Percentiles rank a stretch among this genome's conserved stretches.
Evolutionary conservation across 2,888 invertebrate species (phyloP).

Genomic region (Drosophila borborema): DNA sequence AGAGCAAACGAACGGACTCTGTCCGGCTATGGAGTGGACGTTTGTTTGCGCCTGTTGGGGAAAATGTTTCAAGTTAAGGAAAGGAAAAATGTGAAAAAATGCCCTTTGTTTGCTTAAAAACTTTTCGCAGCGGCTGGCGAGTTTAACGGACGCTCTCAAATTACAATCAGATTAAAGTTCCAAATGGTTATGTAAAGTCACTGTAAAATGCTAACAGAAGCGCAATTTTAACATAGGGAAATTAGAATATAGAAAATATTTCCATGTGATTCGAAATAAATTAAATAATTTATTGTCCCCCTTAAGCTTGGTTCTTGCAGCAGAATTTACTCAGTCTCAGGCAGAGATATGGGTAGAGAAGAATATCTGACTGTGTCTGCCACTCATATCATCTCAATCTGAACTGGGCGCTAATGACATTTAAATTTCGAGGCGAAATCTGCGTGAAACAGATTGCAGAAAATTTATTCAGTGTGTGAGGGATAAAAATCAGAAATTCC

Average conservation of each 20-base stretch:
- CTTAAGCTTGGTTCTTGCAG: not conserved
- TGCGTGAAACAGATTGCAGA: conserved; percentile 18
- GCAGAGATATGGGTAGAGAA: no score
- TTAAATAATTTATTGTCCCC: not conserved
- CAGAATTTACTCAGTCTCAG: not conserved
- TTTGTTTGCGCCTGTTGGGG: conserved; percentile 47
- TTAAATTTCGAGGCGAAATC: conserved; percentile 60
- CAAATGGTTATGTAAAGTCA: not conserved
- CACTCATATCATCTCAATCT: conserved; percentile 55
- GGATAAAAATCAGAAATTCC: conserved; percentile 34
- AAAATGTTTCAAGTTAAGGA: conserved; percentile 55
- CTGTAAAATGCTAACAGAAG: not conserved
- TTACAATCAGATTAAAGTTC: conserved; percentile 26
- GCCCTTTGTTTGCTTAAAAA: conserved; percentile 49
- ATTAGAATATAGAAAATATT: not conserved
- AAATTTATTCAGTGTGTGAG: conserved; percentile 21
- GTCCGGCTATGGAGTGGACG: conserved; percentile 25
- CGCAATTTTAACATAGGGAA: not conserved
- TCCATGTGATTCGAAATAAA: not conserved
- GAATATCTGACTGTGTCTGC: no score
- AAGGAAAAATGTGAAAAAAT: conserved; percentile 27
- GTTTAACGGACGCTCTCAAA: conserved; percentile 21
- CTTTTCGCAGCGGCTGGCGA: conserved; percentile 27
- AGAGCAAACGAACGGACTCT: not conserved
- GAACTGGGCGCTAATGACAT: conserved; percentile 62